These are phyloP conservation scores for Pristionchus maxplancki DNA, from an alignment of 2,888 invertebrate species.

Conservation along the genomic window DNA sequence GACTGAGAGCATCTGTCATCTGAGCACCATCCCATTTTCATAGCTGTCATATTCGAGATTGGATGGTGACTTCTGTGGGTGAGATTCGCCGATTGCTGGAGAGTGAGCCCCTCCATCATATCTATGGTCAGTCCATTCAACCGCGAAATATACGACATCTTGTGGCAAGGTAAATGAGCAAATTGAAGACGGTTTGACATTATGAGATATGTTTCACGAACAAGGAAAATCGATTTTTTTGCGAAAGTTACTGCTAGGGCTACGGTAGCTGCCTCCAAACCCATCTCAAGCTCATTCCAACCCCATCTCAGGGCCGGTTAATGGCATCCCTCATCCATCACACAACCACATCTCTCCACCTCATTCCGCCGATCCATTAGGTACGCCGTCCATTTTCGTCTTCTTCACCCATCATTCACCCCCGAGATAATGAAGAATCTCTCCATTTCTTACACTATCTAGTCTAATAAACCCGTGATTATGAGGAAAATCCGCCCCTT, in stretches of 20 bases:
- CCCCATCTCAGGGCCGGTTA: background rate
- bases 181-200: no score
- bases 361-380: background rate
- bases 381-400: background rate
- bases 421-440: background rate
- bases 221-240: no score
- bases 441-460: background rate
- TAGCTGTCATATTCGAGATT: background rate
- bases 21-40: constrained; percentile 8
- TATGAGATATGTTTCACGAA: no score
- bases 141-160: background rate
- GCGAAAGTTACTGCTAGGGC: background rate
- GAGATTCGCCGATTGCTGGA: constrained; percentile 12
- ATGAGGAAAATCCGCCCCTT: background rate
- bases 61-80: background rate
- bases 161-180: background rate
- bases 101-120: background rate
- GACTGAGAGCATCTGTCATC: background rate
- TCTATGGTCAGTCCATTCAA: constrained; percentile 2
- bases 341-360: background rate
- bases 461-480: background rate
- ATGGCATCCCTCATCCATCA: background rate
- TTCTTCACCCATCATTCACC: background rate
- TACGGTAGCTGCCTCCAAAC: background rate
- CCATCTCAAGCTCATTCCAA: background rate